phyloP scores from a whole-genome alignment of 2,113 vertebrate genomes.

The Oxygymnocypris stewartii region DNA sequence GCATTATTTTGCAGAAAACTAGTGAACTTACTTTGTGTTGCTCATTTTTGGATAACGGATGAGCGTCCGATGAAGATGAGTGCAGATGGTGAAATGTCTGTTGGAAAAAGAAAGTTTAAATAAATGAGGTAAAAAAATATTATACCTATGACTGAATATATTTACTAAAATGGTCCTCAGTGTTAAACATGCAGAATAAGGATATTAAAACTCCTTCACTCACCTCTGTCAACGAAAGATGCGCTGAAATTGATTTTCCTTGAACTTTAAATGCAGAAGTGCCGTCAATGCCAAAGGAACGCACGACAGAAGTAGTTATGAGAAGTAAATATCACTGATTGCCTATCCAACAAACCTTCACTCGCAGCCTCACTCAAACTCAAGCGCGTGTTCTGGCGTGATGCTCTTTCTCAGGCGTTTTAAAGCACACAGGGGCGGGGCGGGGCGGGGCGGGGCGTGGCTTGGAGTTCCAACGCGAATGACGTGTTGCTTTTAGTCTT shows the following conservation, averaged over 20 bases:
- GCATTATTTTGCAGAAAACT: background rate
- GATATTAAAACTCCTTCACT: background rate
- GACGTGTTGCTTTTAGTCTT: background rate
- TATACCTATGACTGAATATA: background rate
- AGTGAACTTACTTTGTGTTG: constrained; percentile 31
- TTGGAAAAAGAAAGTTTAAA: background rate
- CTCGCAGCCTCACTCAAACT: background rate
- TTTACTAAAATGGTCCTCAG: background rate
- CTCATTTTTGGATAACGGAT: background rate
- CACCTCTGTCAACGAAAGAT: background rate
- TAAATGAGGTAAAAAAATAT: background rate
- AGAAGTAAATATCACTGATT: background rate
- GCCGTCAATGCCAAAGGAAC: background rate
- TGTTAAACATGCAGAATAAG: constrained; percentile 4
- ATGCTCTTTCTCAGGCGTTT: background rate
- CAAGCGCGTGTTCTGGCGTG: background rate
- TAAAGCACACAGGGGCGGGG: background rate
- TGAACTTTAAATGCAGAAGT: background rate
- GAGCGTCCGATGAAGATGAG: background rate
- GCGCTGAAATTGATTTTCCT: background rate
- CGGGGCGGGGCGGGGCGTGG: too few relatives aligned
- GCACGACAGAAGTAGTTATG: background rate
- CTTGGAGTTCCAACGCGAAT: too few relatives aligned
- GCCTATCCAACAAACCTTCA: background rate
- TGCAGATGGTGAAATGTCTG: background rate